Evolutionary conservation across 1,140 invertebrate genomes (phyloP), one percentile per base, ranked within the genome.

Genomic region (Hermetia illucens): DNA sequence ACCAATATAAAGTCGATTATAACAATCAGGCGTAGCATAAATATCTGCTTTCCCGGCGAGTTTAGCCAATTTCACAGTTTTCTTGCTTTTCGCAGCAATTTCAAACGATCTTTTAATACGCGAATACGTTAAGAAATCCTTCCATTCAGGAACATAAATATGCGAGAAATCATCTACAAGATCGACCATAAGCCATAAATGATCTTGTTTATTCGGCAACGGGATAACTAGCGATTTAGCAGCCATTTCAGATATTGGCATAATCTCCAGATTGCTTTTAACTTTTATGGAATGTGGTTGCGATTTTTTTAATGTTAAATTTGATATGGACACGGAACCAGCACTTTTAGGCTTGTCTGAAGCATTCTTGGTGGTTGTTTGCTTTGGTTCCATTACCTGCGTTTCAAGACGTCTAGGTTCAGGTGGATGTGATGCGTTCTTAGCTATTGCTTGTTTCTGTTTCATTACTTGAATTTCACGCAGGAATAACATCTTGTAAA

Each of bases 81-180:
- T 57, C 3, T 51, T 40, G 2, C 43, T 49, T 6, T 51, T 46
- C 5, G 16, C 25, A 0, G 53, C 44, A 33, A 49, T 44, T 5
- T 40, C 49, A 29, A 36, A 10, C 4, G 20, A 20, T 8, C 16
- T n/a, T 25, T 24, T 21, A 22, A 36, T 36, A 5, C 25, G n/a
- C 12, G 22, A 10, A 12, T 24, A 10, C 15, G 21, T 36, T n/a
- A 36, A 4, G 6, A 24, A 22, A 8, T 55, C 50, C 5, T 39
- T 40, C 24, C 53, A 54, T 3, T 50, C 42, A 2, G 56, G 56
- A 13, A 59, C 50, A 19, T 51, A 57, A 20, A 59, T 59, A 34
- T 59, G 57, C 2, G 56, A 59, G 33, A 59, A 59, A 33, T 59
- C 57, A 24, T 54, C 51, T 4, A 36, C 49, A 10, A 59, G 38